Evolutionary conservation across 2,888 invertebrate species (phyloP).

Genomic region (Cheilosia vulpina): DNA sequence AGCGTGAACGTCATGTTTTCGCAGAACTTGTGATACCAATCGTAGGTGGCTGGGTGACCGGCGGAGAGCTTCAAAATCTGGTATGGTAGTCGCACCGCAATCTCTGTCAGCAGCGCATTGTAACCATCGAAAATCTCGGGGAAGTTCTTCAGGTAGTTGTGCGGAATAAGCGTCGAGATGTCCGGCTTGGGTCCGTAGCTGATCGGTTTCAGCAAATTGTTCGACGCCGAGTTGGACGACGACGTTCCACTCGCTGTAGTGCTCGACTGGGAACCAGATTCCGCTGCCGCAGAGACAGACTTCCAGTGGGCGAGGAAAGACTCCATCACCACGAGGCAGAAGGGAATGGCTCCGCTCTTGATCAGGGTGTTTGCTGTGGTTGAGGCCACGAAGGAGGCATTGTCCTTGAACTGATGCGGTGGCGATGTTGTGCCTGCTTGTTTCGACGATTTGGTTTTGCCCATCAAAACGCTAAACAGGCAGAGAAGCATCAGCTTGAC

Average conservation of each 20-base stretch:
- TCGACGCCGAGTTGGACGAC: constrained; percentile 84
- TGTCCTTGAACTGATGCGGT: constrained; percentile 85
- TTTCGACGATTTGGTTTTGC: constrained; percentile 83
- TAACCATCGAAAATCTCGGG: constrained; percentile 97
- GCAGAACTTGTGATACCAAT: constrained; percentile 88
- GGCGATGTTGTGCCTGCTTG: constrained; percentile 83
- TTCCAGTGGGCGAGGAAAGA: constrained; percentile 92
- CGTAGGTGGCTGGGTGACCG: constrained; percentile 82
- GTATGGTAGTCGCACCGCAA: constrained; percentile 96
- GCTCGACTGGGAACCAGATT: constrained; percentile 45
- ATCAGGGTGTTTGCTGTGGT: constrained; percentile 89
- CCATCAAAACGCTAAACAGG: constrained; percentile 88
- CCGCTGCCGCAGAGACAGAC: constrained; percentile 78
- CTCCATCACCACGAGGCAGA: constrained; percentile 89
- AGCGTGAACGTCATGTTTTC: constrained; percentile 87
- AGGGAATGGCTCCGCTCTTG: constrained; percentile 88
- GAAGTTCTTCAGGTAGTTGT: constrained; percentile 96
- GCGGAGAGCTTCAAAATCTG: constrained; percentile 87
- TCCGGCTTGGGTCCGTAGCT: constrained; percentile 93
- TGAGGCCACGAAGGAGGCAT: constrained; percentile 87
- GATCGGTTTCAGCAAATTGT: constrained; percentile 90
- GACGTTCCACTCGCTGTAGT: constrained; percentile 29
- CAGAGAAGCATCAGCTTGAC: constrained; percentile 95
- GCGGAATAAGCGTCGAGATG: constrained; percentile 97
- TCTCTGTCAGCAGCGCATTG: constrained; percentile 96